phyloP scores from a whole-genome alignment of 1,140 invertebrate species.

The Hycleus phaleratus region DNA sequence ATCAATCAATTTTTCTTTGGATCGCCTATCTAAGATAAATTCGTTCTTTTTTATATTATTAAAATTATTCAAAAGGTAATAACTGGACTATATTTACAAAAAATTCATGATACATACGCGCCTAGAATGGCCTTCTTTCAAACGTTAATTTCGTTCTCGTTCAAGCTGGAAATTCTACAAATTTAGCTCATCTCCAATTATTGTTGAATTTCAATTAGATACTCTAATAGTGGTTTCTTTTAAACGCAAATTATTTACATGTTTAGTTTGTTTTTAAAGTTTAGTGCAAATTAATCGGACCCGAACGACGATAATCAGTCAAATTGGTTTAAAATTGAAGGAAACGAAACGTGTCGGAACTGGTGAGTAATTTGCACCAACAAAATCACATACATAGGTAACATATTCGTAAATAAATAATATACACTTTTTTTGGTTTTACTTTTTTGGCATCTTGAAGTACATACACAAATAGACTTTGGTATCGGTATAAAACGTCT shows the following conservation, averaged over 20 bases:
- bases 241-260: constrained; percentile 25
- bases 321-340: constrained; percentile 24
- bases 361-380: constrained; percentile 27
- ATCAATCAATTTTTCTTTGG: constrained; percentile 32
- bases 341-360: constrained; percentile 5
- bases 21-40: constrained; percentile 41
- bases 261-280: background rate
- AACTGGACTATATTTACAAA: constrained; percentile 43
- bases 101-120: constrained; percentile 26
- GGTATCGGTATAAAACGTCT: constrained; percentile 47
- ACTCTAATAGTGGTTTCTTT: no score
- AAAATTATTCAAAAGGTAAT: constrained; percentile 42
- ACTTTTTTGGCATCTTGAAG: constrained; percentile 53
- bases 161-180: no score
- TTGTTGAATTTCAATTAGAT: no score
- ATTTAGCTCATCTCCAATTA: no score
- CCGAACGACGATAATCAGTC: constrained; percentile 23
- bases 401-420: constrained; percentile 50
- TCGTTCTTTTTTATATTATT: constrained; percentile 38
- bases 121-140: no score
- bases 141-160: no score
- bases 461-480: constrained; percentile 57
- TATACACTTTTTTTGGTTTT: constrained; percentile 34
- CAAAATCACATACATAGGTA: constrained; percentile 43
- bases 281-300: constrained; percentile 9